phyloP scores from a whole-genome alignment of 2,797 vertebrate genomes.

The Orientallactaga sibirica region DNA sequence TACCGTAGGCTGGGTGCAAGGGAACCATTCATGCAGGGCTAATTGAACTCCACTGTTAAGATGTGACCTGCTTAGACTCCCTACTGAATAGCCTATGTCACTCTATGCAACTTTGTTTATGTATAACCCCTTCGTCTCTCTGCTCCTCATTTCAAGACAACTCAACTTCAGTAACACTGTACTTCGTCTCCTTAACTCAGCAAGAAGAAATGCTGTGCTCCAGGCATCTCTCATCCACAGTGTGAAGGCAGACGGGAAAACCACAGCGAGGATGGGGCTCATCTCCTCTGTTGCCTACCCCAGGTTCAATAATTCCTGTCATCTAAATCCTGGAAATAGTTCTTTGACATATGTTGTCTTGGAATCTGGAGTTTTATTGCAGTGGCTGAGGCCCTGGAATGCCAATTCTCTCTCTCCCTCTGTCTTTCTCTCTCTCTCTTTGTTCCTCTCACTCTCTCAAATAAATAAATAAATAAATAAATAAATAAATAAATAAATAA shows the following conservation, averaged over 20 bases:
- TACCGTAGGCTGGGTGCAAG: background rate
- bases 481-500: background rate
- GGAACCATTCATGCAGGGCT: background rate
- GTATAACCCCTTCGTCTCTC: background rate
- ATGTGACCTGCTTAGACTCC: background rate
- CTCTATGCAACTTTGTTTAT: background rate
- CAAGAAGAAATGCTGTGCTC: background rate
- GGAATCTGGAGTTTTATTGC: too few species aligned
- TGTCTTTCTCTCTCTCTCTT: too few species aligned
- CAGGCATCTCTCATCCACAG: background rate
- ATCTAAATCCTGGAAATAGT: background rate
- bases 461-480: background rate
- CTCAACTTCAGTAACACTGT: background rate
- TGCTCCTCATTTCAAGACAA: background rate
- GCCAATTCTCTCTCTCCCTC: too few species aligned
- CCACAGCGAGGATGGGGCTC: accelerated
- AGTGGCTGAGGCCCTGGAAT: too few species aligned
- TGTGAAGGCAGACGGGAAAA: background rate
- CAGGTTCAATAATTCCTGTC: background rate
- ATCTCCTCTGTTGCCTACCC: background rate
- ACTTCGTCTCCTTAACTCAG: background rate
- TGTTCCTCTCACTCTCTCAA: too few species aligned
- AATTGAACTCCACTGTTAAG: background rate
- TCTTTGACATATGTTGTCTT: background rate
- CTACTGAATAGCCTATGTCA: background rate